phyloP scores from a whole-genome alignment of 2,113 vertebrate species.

The Takifugu flavidus region DNA sequence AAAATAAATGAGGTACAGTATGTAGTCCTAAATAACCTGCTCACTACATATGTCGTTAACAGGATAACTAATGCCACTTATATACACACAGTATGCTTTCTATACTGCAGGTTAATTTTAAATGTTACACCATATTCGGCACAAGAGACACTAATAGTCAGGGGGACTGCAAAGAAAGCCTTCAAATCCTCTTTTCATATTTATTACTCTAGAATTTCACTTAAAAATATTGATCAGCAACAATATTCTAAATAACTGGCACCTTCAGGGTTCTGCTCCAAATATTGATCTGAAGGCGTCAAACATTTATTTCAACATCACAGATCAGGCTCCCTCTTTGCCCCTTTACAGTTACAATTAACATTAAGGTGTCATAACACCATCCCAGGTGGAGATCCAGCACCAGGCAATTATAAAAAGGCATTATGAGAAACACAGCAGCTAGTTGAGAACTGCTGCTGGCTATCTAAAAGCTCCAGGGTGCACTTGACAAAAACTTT shows the following conservation, averaged over 20 bases:
- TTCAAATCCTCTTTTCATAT: not conserved
- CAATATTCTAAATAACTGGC: not conserved
- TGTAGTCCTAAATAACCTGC: conserved; percentile 41
- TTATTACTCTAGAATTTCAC: not conserved
- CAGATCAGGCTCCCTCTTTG: too few species aligned
- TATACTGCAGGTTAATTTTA: not conserved
- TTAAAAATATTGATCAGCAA: conserved; percentile 10
- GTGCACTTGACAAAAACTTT: too few species aligned
- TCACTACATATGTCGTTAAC: not conserved
- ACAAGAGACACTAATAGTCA: not conserved
- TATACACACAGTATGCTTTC: not conserved
- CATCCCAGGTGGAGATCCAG: too few species aligned
- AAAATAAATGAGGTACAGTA: conserved; percentile 10
- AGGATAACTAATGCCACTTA: not conserved
- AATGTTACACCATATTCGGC: too few species aligned
- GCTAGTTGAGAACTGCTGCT: too few species aligned
- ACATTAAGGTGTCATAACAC: too few species aligned
- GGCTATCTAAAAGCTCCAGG: too few species aligned
- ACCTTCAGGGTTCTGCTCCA: not conserved
- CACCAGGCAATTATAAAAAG: too few species aligned
- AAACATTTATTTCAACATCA: too few species aligned
- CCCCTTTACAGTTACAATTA: too few species aligned
- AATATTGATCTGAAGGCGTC: too few species aligned
- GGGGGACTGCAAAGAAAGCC: not conserved
- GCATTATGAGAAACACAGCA: too few species aligned